These are phyloP conservation scores for Zygothrica quintamaculata DNA, from an alignment of 2,888 invertebrate genomes.

Conservation along the genomic window DNA sequence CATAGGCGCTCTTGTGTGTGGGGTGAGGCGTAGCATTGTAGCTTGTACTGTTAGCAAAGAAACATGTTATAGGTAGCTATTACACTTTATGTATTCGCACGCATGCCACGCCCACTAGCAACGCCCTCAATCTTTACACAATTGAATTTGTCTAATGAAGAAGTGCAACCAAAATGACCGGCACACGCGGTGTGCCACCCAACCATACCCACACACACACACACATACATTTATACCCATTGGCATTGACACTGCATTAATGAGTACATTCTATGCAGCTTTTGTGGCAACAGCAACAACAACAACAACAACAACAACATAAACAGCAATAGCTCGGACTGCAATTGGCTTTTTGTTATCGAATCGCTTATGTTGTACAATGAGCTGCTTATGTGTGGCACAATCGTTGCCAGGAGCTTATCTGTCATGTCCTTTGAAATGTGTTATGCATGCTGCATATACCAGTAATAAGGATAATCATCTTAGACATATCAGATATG, in stretches of 20 bases:
- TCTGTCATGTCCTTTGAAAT: slow-evolving; percentile 26
- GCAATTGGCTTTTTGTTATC: slow-evolving; percentile 39
- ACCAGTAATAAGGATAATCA: background rate
- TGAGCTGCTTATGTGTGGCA: slow-evolving; percentile 58
- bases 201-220: slow-evolving; percentile 19
- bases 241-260: slow-evolving; percentile 67
- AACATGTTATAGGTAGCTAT: slow-evolving; percentile 30
- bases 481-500: no score
- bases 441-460: no score
- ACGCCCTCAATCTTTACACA: slow-evolving; percentile 10
- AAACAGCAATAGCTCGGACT: no score
- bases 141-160: slow-evolving; percentile 57
- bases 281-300: slow-evolving; percentile 38
- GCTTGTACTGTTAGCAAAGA: background rate
- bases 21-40: background rate
- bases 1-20: slow-evolving; percentile 1
- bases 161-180: slow-evolving; percentile 58
- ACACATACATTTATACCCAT: slow-evolving; percentile 30
- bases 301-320: no score
- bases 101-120: slow-evolving; percentile 57
- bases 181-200: slow-evolving; percentile 50
- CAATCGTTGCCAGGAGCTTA: slow-evolving; percentile 26
- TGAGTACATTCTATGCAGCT: slow-evolving; percentile 49
- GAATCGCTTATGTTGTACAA: slow-evolving; percentile 48
- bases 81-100: slow-evolving; percentile 43